Conservation (phyloP, 2,113 vertebrate species). For the Blennius ocellaris region DNA sequence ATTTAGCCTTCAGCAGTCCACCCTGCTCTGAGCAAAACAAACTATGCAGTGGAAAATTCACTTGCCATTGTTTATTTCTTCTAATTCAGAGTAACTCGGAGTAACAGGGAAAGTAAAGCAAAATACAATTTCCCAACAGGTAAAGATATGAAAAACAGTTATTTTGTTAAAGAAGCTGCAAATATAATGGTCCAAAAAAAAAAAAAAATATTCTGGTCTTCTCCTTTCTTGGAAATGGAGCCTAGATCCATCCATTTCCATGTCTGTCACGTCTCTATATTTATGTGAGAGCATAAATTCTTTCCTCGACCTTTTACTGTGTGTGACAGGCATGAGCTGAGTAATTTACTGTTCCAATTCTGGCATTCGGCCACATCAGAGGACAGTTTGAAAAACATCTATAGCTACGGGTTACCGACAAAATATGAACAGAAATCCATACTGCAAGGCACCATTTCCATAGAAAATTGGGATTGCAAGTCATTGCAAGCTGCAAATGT, state of each 20-base stretch:
- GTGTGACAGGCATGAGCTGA: conserved; percentile 40
- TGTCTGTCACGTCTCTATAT: conserved; percentile 36
- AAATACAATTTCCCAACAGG: neutral
- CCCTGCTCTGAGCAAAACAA: conserved; percentile 9
- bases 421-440: conserved; percentile 13
- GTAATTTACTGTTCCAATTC: conserved; percentile 43
- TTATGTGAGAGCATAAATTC: conserved; percentile 37
- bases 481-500: conserved; percentile 13
- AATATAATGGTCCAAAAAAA: neutral
- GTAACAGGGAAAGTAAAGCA: conserved; percentile 4
- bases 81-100: conserved; percentile 20
- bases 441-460: conserved; percentile 42
- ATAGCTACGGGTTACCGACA: conserved; percentile 16
- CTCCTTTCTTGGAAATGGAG: conserved; percentile 20
- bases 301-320: conserved; percentile 25
- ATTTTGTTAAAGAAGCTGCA: conserved; percentile 13
- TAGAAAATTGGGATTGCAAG: conserved; percentile 9
- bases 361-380: conserved; percentile 42
- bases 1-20: conserved; percentile 8
- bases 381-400: conserved; percentile 34
- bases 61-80: conserved; percentile 18
- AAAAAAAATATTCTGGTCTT: neutral
- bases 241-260: conserved; percentile 24
- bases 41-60: neutral
- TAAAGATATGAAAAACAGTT: conserved; percentile 1